phyloP scores from a whole-genome alignment of 2,888 invertebrate genomes.

The Pasiphila rectangulata region DNA sequence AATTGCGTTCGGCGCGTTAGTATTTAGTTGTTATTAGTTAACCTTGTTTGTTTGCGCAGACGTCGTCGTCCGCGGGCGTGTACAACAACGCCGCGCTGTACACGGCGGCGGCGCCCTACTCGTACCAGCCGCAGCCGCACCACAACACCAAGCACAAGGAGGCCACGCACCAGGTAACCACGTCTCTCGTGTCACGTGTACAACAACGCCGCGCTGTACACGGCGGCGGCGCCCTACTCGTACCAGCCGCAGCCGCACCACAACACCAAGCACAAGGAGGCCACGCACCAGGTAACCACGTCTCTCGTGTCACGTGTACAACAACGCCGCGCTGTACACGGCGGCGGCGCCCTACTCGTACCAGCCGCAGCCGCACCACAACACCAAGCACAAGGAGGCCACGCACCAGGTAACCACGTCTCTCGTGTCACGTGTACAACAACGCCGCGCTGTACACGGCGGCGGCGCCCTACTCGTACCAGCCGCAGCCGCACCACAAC shows the following conservation, averaged over 20 bases:
- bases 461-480: conserved; percentile 53
- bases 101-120: conserved; percentile 61
- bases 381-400: conserved; percentile 36
- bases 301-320: too few relatives aligned
- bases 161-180: conserved; percentile 39
- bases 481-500: conserved; percentile 32
- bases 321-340: conserved; percentile 70
- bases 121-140: conserved; percentile 35
- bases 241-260: conserved; percentile 35
- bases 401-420: conserved; percentile 42
- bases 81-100: conserved; percentile 73
- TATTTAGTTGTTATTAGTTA: background rate
- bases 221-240: conserved; percentile 57
- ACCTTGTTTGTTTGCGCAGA: conserved; percentile 40
- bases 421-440: conserved; percentile 67
- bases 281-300: conserved; percentile 40
- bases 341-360: conserved; percentile 55
- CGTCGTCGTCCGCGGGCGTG: conserved; percentile 64
- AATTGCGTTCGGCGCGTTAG: too few relatives aligned
- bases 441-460: conserved; percentile 71
- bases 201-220: conserved; percentile 71
- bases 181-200: too few relatives aligned
- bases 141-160: conserved; percentile 37
- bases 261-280: conserved; percentile 37
- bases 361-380: conserved; percentile 32